These are phyloP conservation scores for Hirtodrosophila histrioides DNA, from an alignment of 2,888 invertebrate genomes.

Conservation along the genomic window DNA sequence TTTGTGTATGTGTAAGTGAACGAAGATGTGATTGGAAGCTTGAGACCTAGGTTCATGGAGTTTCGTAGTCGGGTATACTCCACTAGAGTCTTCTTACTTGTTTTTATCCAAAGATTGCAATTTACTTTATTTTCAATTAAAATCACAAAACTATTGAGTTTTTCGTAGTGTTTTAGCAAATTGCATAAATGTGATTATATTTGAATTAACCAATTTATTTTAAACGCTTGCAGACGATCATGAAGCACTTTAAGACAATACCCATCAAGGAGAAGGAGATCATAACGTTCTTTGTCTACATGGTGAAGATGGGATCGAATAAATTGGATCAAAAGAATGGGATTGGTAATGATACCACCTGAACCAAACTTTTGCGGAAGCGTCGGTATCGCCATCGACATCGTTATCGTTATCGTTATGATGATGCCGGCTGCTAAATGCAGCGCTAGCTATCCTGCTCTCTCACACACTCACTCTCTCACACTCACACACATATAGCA, in stretches of 20 bases:
- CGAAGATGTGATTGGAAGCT: too few relatives aligned
- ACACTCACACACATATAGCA: slow-evolving; percentile 12
- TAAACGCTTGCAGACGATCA: slow-evolving; percentile 89
- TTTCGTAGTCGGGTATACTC: too few relatives aligned
- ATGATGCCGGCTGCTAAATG: slow-evolving; percentile 34
- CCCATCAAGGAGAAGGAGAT: slow-evolving; percentile 98
- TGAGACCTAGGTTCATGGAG: too few relatives aligned
- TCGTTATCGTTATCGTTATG: slow-evolving; percentile 30
- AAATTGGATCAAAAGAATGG: slow-evolving; percentile 84
- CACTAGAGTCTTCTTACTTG: too few relatives aligned
- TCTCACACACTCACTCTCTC: slow-evolving; percentile 2
- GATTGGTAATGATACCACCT: slow-evolving; percentile 82
- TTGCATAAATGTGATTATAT: too few relatives aligned
- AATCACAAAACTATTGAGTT: too few relatives aligned
- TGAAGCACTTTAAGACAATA: slow-evolving; percentile 97
- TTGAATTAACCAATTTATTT: too few relatives aligned
- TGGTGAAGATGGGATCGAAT: slow-evolving; percentile 93
- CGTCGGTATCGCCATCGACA: slow-evolving; percentile 27
- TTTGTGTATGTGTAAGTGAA: too few relatives aligned
- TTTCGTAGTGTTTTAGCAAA: too few relatives aligned
- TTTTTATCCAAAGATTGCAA: too few relatives aligned
- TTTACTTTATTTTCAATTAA: too few relatives aligned
- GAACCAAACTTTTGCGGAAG: slow-evolving; percentile 47
- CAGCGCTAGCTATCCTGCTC: slow-evolving; percentile 34
- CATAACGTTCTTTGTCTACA: slow-evolving; percentile 97